Evolutionary conservation across 2,113 vertebrate genomes (phyloP).

Genomic region (Psammodynastes pulverulentus): DNA sequence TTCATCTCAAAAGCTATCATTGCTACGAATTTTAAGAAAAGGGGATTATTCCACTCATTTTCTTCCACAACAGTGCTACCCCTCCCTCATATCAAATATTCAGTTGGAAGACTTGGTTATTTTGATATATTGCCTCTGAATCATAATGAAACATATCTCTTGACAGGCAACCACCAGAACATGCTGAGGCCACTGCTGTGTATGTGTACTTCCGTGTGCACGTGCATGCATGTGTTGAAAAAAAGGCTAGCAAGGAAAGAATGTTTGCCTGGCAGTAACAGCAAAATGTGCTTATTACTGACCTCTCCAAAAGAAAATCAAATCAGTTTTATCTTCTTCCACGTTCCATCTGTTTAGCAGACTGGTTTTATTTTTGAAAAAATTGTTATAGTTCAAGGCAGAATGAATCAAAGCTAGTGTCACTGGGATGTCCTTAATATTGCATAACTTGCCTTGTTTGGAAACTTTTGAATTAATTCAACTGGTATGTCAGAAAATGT

Average conservation of each 20-base stretch:
- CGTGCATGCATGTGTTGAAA: neutral
- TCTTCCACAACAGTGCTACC: neutral
- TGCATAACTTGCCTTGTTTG: neutral
- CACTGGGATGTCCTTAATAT: neutral
- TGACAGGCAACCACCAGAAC: neutral
- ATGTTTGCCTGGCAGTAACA: neutral
- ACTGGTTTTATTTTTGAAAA: neutral
- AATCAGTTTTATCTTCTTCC: neutral
- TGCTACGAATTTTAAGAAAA: neutral
- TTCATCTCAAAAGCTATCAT: neutral
- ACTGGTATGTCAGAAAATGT: neutral
- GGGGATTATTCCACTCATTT: neutral
- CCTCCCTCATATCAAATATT: neutral
- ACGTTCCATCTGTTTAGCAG: neutral
- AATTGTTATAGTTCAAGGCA: neutral
- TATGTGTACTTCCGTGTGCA: neutral
- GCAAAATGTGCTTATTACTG: neutral
- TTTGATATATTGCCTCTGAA: neutral
- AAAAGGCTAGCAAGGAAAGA: constrained; percentile 1
- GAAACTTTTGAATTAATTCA: neutral
- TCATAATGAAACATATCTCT: neutral
- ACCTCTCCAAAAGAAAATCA: neutral
- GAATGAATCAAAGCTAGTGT: neutral
- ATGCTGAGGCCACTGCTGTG: neutral
- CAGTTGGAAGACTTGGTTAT: neutral